Conservation (phyloP, 23 tunicate genomes). For the Trididemnum miniatum region DNA sequence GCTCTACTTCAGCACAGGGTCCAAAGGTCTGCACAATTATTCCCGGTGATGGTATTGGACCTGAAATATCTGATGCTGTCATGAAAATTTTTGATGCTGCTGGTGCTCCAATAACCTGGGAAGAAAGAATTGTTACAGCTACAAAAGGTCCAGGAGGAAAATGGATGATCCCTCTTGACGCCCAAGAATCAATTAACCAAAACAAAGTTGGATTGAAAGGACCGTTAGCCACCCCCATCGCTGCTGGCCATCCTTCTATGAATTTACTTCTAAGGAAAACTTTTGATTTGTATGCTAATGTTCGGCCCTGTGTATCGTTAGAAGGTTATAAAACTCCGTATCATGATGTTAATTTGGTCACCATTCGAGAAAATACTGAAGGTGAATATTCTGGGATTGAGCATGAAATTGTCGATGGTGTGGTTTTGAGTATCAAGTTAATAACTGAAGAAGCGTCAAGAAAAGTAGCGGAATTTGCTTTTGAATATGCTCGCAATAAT, state of each 20-base stretch:
- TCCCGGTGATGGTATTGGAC: constrained; percentile 98
- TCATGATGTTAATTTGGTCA: constrained; percentile 88
- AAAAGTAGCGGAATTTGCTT: constrained; percentile 90
- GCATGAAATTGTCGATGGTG: constrained; percentile 92
- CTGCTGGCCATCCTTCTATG: constrained; percentile 98
- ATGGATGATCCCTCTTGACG: constrained; percentile 88
- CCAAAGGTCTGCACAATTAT: constrained; percentile 71
- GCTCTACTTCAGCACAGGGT: constrained; percentile 24
- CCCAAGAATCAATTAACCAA: constrained; percentile 87
- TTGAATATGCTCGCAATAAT: constrained; percentile 92
- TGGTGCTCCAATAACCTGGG: constrained; percentile 94
- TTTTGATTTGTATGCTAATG: constrained; percentile 93
- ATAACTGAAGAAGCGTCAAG: constrained; percentile 93
- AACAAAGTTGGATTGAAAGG: constrained; percentile 96
- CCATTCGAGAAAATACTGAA: constrained; percentile 94
- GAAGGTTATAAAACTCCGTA: constrained; percentile 93
- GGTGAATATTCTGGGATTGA: constrained; percentile 99
- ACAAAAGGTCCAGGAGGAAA: constrained; percentile 93
- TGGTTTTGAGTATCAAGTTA: constrained; percentile 90
- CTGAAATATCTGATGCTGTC: constrained; percentile 94
- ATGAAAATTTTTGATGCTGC: constrained; percentile 97
- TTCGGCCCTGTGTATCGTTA: constrained; percentile 91
- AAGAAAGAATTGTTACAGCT: constrained; percentile 92
- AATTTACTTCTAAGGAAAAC: constrained; percentile 89
- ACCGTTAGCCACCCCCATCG: constrained; percentile 93